phyloP scores from a whole-genome alignment of 2,113 vertebrate genomes.

The Sardina pilchardus region DNA sequence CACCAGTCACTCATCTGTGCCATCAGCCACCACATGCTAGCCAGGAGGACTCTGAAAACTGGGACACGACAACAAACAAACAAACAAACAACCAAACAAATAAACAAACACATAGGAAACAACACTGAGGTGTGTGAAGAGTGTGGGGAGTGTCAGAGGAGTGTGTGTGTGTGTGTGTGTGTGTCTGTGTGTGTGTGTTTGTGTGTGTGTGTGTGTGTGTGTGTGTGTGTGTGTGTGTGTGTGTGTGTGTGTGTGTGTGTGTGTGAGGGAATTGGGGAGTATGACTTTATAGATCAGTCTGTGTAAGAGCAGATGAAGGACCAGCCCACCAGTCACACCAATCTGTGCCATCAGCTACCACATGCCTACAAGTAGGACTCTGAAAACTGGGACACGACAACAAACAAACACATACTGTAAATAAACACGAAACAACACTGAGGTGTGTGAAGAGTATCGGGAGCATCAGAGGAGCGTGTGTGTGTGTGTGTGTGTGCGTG shows the following conservation, averaged over 20 bases:
- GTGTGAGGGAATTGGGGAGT: no score
- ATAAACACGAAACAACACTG: background rate
- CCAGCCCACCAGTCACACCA: background rate
- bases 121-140: background rate
- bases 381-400: slow-evolving; percentile 49
- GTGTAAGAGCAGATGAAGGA: slow-evolving; percentile 16
- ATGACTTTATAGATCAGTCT: no score
- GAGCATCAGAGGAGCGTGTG: background rate
- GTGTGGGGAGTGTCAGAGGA: background rate
- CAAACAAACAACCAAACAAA: slow-evolving; percentile 10
- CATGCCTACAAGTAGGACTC: slow-evolving; percentile 37
- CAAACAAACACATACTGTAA: slow-evolving; percentile 4
- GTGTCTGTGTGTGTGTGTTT: slow-evolving; percentile 19
- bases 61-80: slow-evolving; percentile 45
- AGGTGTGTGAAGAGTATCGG: background rate
- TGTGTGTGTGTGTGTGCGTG: background rate
- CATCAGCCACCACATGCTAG: slow-evolving; percentile 8
- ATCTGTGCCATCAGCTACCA: background rate
- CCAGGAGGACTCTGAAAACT: slow-evolving; percentile 42
- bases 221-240: background rate
- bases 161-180: background rate
- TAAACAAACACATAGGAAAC: background rate
- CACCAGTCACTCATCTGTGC: background rate
- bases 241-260: background rate
- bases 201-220: slow-evolving; percentile 23